A percentile compares a stretch with the other conserved stretches of the same genome.
These are phyloP conservation scores for Glomeris marginata DNA, from an alignment of 2,888 invertebrate genomes.

Conservation along the genomic window DNA sequence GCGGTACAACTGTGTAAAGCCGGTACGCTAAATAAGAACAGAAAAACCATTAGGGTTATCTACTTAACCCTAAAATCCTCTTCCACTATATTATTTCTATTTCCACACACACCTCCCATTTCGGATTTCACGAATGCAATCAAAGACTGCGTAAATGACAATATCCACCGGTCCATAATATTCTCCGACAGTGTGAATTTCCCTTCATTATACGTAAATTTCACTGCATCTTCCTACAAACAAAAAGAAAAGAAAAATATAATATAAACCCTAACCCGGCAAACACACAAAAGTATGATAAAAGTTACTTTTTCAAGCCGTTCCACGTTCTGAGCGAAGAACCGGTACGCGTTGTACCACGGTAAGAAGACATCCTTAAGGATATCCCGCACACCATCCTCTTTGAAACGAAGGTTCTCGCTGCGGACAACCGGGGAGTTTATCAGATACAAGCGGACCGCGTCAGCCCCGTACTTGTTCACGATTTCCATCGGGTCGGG, in stretches of 20 bases:
- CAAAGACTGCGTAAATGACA: slow-evolving; percentile 89
- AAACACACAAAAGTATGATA: background rate
- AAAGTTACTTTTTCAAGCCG: slow-evolving; percentile 46
- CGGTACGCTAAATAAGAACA: slow-evolving; percentile 49
- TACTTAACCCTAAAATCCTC: background rate
- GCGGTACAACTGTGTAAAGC: slow-evolving; percentile 87
- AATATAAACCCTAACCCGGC: background rate
- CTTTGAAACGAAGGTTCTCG: slow-evolving; percentile 90
- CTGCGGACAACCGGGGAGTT: slow-evolving; percentile 97
- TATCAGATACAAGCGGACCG: slow-evolving; percentile 78
- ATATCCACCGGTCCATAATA: slow-evolving; percentile 94
- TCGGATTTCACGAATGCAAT: slow-evolving; percentile 74
- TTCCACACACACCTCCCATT: slow-evolving; percentile 46
- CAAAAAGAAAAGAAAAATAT: slow-evolving; percentile 1
- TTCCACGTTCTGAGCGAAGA: slow-evolving; percentile 84
- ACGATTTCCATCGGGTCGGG: slow-evolving; percentile 90
- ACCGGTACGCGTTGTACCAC: slow-evolving; percentile 63
- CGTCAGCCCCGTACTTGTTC: slow-evolving; percentile 90
- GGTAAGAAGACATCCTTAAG: slow-evolving; percentile 96
- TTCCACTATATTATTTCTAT: background rate
- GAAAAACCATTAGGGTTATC: background rate
- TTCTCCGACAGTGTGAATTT: slow-evolving; percentile 37
- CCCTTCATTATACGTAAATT: slow-evolving; percentile 30
- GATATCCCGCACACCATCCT: slow-evolving; percentile 90
- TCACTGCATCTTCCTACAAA: slow-evolving; percentile 30